phyloP scores from a whole-genome alignment of 2,113 vertebrate genomes.

The Cochlearius cochlearius region DNA sequence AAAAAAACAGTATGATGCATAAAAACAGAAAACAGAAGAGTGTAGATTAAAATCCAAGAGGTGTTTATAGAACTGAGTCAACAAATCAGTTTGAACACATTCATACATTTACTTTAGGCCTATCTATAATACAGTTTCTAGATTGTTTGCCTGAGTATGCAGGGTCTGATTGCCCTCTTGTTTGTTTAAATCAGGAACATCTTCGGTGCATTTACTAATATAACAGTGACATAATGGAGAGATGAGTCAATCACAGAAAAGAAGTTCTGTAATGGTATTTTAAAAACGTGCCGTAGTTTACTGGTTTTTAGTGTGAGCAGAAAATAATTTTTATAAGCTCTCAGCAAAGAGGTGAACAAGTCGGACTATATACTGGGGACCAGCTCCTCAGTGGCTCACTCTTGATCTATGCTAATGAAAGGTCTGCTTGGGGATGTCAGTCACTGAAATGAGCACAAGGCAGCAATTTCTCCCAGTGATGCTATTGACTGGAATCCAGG shows the following conservation, averaged over 20 bases:
- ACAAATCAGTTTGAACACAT: conserved; percentile 62
- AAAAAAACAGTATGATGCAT: conserved; percentile 8
- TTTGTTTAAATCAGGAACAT: conserved; percentile 39
- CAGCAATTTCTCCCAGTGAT: neutral
- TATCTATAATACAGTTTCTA: conserved; percentile 73
- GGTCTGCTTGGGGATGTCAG: neutral
- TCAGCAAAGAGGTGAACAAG: neutral
- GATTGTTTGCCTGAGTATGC: conserved; percentile 59
- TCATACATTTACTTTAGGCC: conserved; percentile 61
- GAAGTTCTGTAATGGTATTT: conserved; percentile 8
- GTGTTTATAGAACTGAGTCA: conserved; percentile 72
- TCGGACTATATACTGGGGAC: fast-evolving
- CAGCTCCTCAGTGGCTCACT: neutral
- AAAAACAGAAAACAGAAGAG: conserved; percentile 31
- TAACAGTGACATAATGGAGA: neutral
- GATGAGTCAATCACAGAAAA: conserved; percentile 21
- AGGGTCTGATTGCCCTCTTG: conserved; percentile 28
- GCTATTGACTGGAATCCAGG: neutral
- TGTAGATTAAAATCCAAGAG: conserved; percentile 58
- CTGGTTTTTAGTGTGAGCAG: neutral
- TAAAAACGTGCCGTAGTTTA: neutral
- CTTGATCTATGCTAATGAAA: neutral
- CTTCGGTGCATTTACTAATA: neutral
- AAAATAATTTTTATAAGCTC: neutral
- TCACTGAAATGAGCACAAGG: neutral